Percentiles rank a stretch among this genome's conserved stretches.
phyloP scores from a whole-genome alignment of 1,140 invertebrate species.

The Glomeris maerens region DNA sequence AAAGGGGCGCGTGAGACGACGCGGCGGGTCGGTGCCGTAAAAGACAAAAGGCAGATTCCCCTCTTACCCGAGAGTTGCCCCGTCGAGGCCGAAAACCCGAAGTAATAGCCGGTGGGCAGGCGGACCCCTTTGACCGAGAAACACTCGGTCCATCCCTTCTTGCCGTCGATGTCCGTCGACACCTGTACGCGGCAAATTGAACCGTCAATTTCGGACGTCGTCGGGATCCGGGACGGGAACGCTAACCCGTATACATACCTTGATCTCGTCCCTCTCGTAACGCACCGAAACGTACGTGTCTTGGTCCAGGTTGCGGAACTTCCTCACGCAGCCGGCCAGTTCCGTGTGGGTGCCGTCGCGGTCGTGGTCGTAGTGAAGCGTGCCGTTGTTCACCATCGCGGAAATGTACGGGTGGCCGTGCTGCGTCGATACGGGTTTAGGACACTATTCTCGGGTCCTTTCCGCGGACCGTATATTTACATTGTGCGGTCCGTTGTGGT shows the following conservation, averaged over 20 bases:
- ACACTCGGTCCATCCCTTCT: constrained; percentile 86
- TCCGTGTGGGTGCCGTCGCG: constrained; percentile 95
- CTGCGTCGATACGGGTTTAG: constrained; percentile 36
- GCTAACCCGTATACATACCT: constrained; percentile 40
- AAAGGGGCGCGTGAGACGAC: constrained; percentile 2
- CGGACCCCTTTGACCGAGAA: constrained; percentile 75
- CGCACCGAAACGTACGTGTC: constrained; percentile 81
- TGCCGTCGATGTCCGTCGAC: constrained; percentile 77
- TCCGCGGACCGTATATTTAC: constrained; percentile 36
- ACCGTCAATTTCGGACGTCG: too few relatives aligned
- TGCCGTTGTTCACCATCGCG: constrained; percentile 96
- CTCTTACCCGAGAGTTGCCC: constrained; percentile 60
- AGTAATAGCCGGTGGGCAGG: constrained; percentile 87
- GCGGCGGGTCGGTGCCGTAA: neutral
- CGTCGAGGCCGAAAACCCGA: constrained; percentile 88
- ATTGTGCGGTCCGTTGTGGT: constrained; percentile 97
- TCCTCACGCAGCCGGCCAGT: constrained; percentile 80
- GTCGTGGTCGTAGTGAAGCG: constrained; percentile 92
- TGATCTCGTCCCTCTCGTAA: constrained; percentile 78
- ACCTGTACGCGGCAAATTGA: constrained; percentile 39
- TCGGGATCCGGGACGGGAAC: too few relatives aligned
- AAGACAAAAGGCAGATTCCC: constrained; percentile 5
- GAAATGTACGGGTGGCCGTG: constrained; percentile 97
- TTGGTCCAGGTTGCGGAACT: constrained; percentile 81
- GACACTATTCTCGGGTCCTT: neutral